phyloP scores from a whole-genome alignment of 2,888 invertebrate species.

The Sipha maydis region DNA sequence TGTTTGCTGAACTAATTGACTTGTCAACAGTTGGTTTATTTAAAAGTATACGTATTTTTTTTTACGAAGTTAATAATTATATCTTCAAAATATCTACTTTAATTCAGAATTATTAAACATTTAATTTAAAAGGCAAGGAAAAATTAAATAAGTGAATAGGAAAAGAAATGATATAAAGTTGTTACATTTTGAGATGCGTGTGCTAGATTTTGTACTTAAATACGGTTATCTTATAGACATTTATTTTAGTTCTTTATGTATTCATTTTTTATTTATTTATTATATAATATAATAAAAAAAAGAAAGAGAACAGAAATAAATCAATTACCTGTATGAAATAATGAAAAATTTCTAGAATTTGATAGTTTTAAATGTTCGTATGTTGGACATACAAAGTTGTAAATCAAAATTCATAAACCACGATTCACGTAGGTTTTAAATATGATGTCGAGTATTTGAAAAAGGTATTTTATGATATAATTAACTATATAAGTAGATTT shows the following conservation, averaged over 20 bases:
- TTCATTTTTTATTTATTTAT: background rate
- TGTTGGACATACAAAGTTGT: background rate
- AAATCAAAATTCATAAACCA: background rate
- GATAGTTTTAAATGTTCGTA: background rate
- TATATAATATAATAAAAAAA: too few relatives aligned
- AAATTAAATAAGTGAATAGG: background rate
- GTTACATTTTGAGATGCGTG: background rate
- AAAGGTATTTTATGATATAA: background rate
- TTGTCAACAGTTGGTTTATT: conserved; percentile 50
- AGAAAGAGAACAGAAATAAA: too few relatives aligned
- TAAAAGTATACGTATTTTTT: conserved; percentile 17
- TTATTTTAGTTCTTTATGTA: background rate
- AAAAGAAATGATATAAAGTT: background rate
- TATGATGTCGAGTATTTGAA: background rate
- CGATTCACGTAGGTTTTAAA: background rate
- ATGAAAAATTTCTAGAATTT: background rate
- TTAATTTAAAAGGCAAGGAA: background rate
- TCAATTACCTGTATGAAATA: background rate
- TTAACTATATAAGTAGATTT: background rate
- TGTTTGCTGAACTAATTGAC: conserved; percentile 35
- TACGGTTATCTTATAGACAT: background rate
- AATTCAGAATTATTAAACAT: conserved; percentile 20
- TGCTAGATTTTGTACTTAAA: background rate
- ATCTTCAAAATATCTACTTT: background rate
- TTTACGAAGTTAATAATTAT: conserved; percentile 25